These are phyloP conservation scores for Anomalospiza imberbis DNA, from an alignment of 2,797 vertebrate genomes.

Conservation along the genomic window DNA sequence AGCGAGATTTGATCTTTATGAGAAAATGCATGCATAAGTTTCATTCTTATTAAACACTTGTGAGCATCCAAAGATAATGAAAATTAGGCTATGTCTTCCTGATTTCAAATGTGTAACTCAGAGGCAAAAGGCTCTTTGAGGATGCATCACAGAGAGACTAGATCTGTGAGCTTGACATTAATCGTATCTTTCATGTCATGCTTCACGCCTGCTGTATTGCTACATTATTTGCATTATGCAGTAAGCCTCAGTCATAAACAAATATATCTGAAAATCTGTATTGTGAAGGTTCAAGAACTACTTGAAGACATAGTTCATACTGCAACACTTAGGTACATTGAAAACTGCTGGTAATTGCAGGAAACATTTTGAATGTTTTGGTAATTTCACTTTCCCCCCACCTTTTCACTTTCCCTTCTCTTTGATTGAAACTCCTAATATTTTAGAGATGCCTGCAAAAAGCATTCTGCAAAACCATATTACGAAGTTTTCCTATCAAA, in stretches of 20 bases:
- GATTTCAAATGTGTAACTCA: slow-evolving; percentile 33
- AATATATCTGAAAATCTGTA: slow-evolving; percentile 60
- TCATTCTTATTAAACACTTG: slow-evolving; percentile 33
- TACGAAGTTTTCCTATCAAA: background rate
- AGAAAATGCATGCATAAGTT: slow-evolving; percentile 10
- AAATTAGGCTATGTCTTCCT: slow-evolving; percentile 23
- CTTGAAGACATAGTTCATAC: slow-evolving; percentile 44
- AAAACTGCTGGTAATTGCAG: background rate
- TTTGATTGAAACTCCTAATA: background rate
- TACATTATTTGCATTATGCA: slow-evolving; percentile 61
- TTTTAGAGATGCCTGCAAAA: background rate
- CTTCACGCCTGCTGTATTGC: slow-evolving; percentile 38
- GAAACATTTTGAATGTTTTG: background rate
- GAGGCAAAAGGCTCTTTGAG: slow-evolving; percentile 20
- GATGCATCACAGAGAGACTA: background rate
- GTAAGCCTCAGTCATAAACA: slow-evolving; percentile 31
- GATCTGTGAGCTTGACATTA: slow-evolving; percentile 47
- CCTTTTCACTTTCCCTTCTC: background rate
- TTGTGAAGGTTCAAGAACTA: slow-evolving; percentile 43
- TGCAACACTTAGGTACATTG: background rate
- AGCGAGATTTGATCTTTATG: background rate
- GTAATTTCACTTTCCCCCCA: background rate
- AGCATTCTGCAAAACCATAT: background rate
- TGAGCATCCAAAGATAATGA: slow-evolving; percentile 59
- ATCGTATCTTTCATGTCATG: slow-evolving; percentile 60